Percentiles rank a stretch among this genome's conserved stretches.
Evolutionary conservation across 2,888 invertebrate species (phyloP).

Genomic region (Sarcophaga subvicina): DNA sequence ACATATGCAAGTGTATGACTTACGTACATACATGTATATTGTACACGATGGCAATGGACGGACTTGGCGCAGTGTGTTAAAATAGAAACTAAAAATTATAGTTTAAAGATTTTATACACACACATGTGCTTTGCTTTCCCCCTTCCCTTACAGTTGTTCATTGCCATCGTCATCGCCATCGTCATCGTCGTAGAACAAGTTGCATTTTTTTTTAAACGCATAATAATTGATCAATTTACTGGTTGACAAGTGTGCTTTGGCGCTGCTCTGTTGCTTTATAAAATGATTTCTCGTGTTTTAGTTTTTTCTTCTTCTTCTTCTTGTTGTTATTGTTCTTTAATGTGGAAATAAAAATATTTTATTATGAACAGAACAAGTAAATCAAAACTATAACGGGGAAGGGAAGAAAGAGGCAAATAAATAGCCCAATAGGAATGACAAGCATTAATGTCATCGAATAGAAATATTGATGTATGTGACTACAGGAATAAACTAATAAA

Average conservation of each 20-base stretch:
- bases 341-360: constrained; percentile 28
- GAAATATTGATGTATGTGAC: too few relatives aligned
- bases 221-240: constrained; percentile 80
- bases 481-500: too few relatives aligned
- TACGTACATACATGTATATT: not conserved
- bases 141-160: not conserved
- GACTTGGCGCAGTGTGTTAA: not conserved
- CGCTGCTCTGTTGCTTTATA: constrained; percentile 50
- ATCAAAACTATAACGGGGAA: not conserved
- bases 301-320: not conserved
- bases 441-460: not conserved
- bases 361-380: not conserved
- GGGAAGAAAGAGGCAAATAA: not conserved
- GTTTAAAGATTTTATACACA: constrained; percentile 52
- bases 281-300: constrained; percentile 18
- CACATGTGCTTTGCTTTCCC: not conserved
- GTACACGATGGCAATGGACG: constrained; percentile 34
- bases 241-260: constrained; percentile 73
- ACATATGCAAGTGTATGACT: too few relatives aligned
- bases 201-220: constrained; percentile 76
- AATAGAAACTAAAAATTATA: constrained; percentile 62
- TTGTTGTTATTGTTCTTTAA: constrained; percentile 17
- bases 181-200: constrained; percentile 62
- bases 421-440: constrained; percentile 18
- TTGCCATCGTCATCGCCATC: not conserved